Conservation (phyloP, 2,113 vertebrate genomes). For the Triplophysa tibetana region DNA sequence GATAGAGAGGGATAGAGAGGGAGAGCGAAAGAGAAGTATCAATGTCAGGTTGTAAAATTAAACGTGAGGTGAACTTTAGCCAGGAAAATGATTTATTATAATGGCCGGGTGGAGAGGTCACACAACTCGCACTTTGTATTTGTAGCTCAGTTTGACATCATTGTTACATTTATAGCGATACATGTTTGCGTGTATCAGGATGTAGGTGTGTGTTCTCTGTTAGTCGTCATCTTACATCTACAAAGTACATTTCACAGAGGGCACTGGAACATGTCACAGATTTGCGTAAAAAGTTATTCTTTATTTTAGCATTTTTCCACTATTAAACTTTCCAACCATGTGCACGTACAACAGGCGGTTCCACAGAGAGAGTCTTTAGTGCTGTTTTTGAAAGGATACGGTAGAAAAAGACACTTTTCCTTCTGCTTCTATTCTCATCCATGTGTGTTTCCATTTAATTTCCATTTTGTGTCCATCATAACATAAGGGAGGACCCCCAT, state of each 20-base stretch:
- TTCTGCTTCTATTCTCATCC: constrained; percentile 67
- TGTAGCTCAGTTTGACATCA: constrained; percentile 24
- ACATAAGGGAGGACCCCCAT: constrained; percentile 70
- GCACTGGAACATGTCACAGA: constrained; percentile 67
- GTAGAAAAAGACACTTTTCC: constrained; percentile 69
- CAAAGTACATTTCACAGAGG: constrained; percentile 62
- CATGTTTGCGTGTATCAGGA: constrained; percentile 4
- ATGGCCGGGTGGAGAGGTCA: constrained; percentile 32
- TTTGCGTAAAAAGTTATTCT: constrained; percentile 59
- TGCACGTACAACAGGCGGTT: constrained; percentile 64
- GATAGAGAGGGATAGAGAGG: not conserved
- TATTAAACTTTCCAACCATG: constrained; percentile 62
- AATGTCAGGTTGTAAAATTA: constrained; percentile 67
- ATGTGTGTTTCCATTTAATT: constrained; percentile 70
- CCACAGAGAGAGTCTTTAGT: constrained; percentile 56
- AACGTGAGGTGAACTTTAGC: constrained; percentile 26
- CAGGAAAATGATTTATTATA: constrained; percentile 16
- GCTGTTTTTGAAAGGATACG: constrained; percentile 74
- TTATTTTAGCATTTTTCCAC: constrained; percentile 60
- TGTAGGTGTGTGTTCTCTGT: constrained; percentile 63
- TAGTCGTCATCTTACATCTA: constrained; percentile 24
- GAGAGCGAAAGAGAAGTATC: constrained; percentile 48
- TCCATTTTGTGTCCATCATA: constrained; percentile 63
- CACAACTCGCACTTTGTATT: constrained; percentile 10
- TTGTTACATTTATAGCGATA: constrained; percentile 4